phyloP scores from a whole-genome alignment of 2,797 vertebrate species.

The Protosalanx chinensis region DNA sequence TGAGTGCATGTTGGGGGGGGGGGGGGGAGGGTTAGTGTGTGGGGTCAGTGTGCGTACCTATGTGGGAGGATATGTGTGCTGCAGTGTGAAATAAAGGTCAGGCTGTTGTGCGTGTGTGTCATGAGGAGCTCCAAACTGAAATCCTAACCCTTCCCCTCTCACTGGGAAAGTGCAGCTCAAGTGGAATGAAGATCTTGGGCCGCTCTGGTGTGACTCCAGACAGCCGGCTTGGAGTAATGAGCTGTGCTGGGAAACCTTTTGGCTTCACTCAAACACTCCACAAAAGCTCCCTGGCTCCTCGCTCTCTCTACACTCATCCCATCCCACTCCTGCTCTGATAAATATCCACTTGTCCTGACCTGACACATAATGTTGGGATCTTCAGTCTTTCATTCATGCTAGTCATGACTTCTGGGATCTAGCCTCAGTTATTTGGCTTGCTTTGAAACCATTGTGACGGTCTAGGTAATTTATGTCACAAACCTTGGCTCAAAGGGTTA shows the following conservation, averaged over 20 bases:
- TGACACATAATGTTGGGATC: no score
- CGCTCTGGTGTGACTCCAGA: constrained; percentile 43
- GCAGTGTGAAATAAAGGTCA: constrained; percentile 9
- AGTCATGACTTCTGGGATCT: no score
- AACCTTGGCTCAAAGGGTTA: no score
- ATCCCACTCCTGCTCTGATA: constrained; percentile 8
- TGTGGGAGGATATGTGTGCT: neutral
- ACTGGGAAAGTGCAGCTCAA: constrained; percentile 29
- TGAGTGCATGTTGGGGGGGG: neutral
- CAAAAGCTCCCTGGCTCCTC: constrained; percentile 25
- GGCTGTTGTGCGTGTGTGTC: neutral
- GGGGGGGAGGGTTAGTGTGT: neutral
- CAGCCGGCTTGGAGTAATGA: constrained; percentile 35
- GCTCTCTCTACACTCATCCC: constrained; percentile 24
- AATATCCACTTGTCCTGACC: neutral
- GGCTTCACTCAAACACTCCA: constrained; percentile 29
- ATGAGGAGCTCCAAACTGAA: constrained; percentile 5
- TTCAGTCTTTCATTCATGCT: no score
- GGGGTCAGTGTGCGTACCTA: neutral
- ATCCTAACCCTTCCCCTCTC: constrained; percentile 2
- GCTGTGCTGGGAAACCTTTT: constrained; percentile 41
- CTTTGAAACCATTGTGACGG: no score
- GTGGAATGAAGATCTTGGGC: constrained; percentile 46
- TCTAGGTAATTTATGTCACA: no score
- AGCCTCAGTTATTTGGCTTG: no score